Base-by-base conservation (phyloP, 1,140 invertebrate species). In the Scaptomyza graminum region DNA sequence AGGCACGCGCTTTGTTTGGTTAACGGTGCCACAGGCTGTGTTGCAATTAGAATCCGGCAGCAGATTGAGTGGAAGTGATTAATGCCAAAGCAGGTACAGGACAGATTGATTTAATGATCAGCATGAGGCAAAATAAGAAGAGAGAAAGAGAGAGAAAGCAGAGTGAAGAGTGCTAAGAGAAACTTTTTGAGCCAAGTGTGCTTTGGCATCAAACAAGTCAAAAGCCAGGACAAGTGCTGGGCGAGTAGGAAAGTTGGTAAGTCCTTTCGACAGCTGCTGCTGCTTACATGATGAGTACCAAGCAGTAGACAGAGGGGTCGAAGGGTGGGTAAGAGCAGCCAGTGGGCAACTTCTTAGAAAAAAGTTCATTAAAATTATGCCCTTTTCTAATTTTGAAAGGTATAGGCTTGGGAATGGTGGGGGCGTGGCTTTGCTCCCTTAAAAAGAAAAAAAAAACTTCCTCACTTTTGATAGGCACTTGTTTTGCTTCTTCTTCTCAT, bases 361-460 rank as follows among this genome's bases (percentile, higher is more conserved):
- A 88, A 88, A 88, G 83, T 88, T 88, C 83, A 88, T 88, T 88
- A 88, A 89, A 88, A 88, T 88, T 88, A 89, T 88, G 84, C 84
- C 84, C 83, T 88, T 83, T 85, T 85, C 83, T 87, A 87, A 87
- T 87, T 87, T 78, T 81, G 69, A 78, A 31, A 18, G 25, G 1
- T 22, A 22, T 3, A 37, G n/a, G 43, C 37, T 7, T 11, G 37
- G 52, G 59, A 37, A 55, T 25, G 44, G 41, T 41, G 44, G 41
- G 43, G 44, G 59, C 43, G 56, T 31, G 44, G 41, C 46, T 22
- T 25, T 12, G 44, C 44, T 9, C 8, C 3, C 28, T 5, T 7
- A 13, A 16, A 41, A 22, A 22, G 4, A 22, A 22, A 31, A 31
- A 31, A 1, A 5, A 49, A 69, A 57, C 37, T 71, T 70, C 46